Evolutionary conservation across 1,140 invertebrate genomes (phyloP).

Genomic region (Phymastichus coffea): DNA sequence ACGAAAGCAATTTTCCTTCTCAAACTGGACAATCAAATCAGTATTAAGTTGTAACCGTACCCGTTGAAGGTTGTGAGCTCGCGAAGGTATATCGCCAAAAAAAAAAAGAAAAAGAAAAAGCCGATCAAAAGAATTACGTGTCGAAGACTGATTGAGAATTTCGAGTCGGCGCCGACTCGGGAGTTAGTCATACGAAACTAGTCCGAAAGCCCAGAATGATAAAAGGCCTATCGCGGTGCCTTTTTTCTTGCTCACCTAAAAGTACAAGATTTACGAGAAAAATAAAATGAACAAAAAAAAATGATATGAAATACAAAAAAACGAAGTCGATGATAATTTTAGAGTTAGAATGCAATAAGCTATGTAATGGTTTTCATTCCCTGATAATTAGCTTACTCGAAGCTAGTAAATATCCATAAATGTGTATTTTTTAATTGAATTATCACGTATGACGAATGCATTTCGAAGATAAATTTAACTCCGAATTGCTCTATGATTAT

Average conservation of each 20-base stretch:
- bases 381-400: too few relatives aligned
- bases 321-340: conserved; percentile 9
- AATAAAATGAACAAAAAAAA: conserved; percentile 4
- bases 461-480: too few relatives aligned
- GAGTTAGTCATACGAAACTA: conserved; percentile 56
- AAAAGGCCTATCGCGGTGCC: conserved; percentile 50
- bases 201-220: conserved; percentile 46
- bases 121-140: conserved; percentile 31
- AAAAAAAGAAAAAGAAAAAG: too few relatives aligned
- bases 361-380: too few relatives aligned
- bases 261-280: conserved; percentile 22
- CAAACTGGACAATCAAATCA: background rate
- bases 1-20: conserved; percentile 3
- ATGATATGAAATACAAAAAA: background rate
- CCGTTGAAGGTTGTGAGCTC: conserved; percentile 11
- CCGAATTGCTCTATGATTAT: too few relatives aligned
- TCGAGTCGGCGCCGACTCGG: conserved; percentile 42
- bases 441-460: too few relatives aligned
- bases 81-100: too few relatives aligned
- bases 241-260: conserved; percentile 38
- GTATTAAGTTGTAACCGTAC: conserved; percentile 17
- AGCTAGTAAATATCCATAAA: too few relatives aligned
- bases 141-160: conserved; percentile 52
- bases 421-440: too few relatives aligned
- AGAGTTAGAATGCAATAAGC: conserved; percentile 8